Evolutionary conservation across 1,140 invertebrate species (phyloP).

Genomic region (Calosoma granatense): DNA sequence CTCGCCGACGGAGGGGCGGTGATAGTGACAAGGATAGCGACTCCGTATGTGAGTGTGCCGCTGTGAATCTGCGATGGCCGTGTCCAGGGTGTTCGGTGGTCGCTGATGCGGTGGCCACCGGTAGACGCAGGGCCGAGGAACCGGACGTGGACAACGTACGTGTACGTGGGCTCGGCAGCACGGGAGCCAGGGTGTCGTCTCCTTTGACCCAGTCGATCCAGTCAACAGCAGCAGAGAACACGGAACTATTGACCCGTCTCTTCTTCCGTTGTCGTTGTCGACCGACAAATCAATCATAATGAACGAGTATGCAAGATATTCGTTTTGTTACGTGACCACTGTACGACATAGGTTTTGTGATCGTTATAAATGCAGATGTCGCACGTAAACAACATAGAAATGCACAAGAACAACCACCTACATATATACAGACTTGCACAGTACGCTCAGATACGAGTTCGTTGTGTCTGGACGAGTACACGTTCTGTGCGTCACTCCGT

Average conservation of each 20-base stretch:
- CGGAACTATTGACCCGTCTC: conserved; percentile 2
- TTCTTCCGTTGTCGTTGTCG: conserved; percentile 4
- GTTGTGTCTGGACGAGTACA: neutral
- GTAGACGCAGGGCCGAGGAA: neutral
- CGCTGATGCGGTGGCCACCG: neutral
- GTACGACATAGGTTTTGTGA: neutral
- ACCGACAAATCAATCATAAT: conserved; percentile 3
- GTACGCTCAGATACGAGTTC: neutral
- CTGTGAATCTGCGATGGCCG: neutral
- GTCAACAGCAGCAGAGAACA: neutral
- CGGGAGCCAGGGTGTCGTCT: conserved; percentile 7
- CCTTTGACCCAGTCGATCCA: neutral
- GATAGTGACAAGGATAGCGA: neutral
- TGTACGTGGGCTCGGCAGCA: neutral
- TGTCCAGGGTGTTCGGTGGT: neutral
- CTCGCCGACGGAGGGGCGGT: neutral
- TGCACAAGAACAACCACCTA: too few relatives aligned
- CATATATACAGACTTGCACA: neutral
- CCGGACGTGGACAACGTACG: neutral
- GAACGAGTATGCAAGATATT: neutral
- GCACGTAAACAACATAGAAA: too few relatives aligned
- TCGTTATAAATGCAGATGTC: neutral
- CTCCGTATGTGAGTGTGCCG: neutral
- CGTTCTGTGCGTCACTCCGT: too few relatives aligned
- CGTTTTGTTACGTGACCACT: neutral